phyloP scores from a whole-genome alignment of 2,113 vertebrate genomes.

The Aramus guarauna region DNA sequence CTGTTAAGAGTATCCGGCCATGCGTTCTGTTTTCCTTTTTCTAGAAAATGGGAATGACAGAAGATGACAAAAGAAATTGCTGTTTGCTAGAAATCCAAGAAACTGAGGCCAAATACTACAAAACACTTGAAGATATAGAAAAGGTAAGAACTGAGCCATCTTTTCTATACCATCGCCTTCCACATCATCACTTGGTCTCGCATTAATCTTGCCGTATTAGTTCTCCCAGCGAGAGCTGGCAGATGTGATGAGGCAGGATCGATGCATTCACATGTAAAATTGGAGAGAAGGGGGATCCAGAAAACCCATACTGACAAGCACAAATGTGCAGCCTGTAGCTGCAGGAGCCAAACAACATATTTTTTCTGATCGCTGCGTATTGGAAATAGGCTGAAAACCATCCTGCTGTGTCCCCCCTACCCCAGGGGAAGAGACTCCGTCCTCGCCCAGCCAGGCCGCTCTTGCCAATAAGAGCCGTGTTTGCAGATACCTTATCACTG shows the following conservation, averaged over 20 bases:
- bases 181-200: background rate
- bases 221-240: background rate
- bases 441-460: background rate
- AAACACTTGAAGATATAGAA: constrained; percentile 94
- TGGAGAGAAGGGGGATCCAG: background rate
- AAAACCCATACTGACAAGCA: background rate
- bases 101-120: constrained; percentile 96
- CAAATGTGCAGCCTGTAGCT: background rate
- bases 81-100: constrained; percentile 96
- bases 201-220: fast-evolving
- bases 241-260: background rate
- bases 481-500: background rate
- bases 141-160: constrained; percentile 75
- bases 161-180: background rate
- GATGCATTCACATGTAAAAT: background rate
- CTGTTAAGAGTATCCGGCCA: no score
- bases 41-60: constrained; percentile 98
- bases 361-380: background rate
- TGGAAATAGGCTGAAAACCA: background rate
- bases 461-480: background rate
- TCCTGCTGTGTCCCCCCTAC: background rate
- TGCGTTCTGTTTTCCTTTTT: background rate
- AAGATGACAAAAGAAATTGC: constrained; percentile 96
- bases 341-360: background rate
- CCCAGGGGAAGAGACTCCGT: background rate